Evolutionary conservation across 2,888 invertebrate species (phyloP).

Genomic region (Rhabditoides inermis): DNA sequence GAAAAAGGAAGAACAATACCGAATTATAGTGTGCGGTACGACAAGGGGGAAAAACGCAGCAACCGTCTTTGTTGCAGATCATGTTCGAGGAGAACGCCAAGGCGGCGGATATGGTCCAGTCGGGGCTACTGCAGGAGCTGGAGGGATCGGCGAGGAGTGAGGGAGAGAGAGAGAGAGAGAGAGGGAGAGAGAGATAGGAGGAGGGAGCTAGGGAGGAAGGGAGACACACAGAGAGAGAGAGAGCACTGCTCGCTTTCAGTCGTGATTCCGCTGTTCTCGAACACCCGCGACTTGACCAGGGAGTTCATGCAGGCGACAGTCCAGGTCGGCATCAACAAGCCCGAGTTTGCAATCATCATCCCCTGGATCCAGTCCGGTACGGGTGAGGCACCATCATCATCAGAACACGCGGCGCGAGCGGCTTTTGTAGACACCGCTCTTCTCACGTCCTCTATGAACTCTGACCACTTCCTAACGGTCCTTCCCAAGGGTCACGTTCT

Average conservation of each 20-base stretch:
- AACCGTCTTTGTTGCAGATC: conserved; percentile 6
- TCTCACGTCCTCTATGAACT: background rate
- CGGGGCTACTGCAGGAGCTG: conserved; percentile 38
- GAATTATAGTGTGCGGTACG: too few relatives aligned
- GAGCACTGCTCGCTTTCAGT: too few relatives aligned
- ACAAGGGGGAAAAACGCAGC: too few relatives aligned
- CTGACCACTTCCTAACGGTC: too few relatives aligned
- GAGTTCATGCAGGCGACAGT: conserved; percentile 48
- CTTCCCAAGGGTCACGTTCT: too few relatives aligned
- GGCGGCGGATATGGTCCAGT: conserved; percentile 34
- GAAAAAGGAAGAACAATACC: too few relatives aligned
- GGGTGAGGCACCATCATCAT: background rate
- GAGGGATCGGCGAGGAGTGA: conserved; percentile 41
- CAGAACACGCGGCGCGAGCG: too few relatives aligned
- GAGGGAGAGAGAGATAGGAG: conserved; percentile 9
- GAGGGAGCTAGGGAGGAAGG: background rate
- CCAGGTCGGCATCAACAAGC: conserved; percentile 31
- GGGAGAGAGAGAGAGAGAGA: background rate
- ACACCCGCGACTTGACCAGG: conserved; percentile 45
- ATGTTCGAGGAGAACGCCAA: conserved; percentile 45
- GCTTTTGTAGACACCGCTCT: too few relatives aligned
- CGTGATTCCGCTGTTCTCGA: conserved; percentile 43
- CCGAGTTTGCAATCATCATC: conserved; percentile 44
- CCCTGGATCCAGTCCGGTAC: conserved; percentile 44
- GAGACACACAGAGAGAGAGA: background rate